These are phyloP conservation scores for Noctua pronuba DNA, from an alignment of 2,888 invertebrate genomes.

Conservation along the genomic window DNA sequence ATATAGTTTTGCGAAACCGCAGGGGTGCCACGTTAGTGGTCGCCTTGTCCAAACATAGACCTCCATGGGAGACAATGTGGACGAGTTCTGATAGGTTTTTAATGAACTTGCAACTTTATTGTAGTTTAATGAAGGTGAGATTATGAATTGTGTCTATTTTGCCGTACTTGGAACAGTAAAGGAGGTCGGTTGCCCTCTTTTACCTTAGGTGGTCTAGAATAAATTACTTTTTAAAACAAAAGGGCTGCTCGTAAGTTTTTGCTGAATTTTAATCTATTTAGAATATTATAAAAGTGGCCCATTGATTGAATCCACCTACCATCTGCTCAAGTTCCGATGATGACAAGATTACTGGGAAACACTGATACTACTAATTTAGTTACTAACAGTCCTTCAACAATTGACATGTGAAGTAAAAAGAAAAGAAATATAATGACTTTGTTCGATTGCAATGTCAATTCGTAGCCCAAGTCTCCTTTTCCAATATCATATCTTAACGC, in stretches of 20 bases:
- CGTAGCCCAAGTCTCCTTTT: background rate
- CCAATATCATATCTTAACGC: background rate
- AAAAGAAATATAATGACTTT: background rate
- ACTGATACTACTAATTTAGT: background rate
- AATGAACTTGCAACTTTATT: constrained; percentile 62
- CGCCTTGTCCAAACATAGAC: constrained; percentile 86
- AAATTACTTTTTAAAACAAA: constrained; percentile 40
- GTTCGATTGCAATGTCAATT: background rate
- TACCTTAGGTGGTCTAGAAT: constrained; percentile 54
- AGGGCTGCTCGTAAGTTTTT: constrained; percentile 8
- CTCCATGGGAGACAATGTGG: constrained; percentile 79
- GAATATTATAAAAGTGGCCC: background rate
- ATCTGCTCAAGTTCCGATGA: background rate
- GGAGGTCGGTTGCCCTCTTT: constrained; percentile 36
- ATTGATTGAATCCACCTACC: background rate
- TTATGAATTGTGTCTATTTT: constrained; percentile 50
- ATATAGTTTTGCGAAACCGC: constrained; percentile 81
- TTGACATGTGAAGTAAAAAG: background rate
- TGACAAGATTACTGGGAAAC: background rate
- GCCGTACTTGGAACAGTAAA: constrained; percentile 34
- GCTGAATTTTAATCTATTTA: background rate
- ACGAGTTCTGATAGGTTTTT: constrained; percentile 60
- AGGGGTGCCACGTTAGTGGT: constrained; percentile 82
- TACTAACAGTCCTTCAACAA: background rate
- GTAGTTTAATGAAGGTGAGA: constrained; percentile 48